Base-by-base conservation (phyloP, 2,888 invertebrate genomes). In the Eilema griseolum region DNA sequence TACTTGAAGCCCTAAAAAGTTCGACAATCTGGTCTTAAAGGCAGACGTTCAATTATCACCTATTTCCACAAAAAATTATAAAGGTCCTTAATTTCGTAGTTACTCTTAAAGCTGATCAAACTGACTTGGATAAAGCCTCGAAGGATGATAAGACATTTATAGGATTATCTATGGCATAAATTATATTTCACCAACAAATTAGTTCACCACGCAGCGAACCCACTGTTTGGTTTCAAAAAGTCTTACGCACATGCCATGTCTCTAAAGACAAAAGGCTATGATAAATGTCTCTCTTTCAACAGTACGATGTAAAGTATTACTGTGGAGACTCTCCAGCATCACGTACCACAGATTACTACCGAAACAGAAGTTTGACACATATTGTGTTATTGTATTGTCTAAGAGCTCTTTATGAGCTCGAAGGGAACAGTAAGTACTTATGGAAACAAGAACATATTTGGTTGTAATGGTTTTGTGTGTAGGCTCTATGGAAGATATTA, bases 311-410 rank as follows among this genome's bases (percentile, higher is more conserved):
- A 68, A 70, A 67, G 73, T 67, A 52, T 52, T 52, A 74, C 70
- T 67, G 72, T 52, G 28, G 61, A 67, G 65, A 64, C 69, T 37
- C 67, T 76, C 68, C 61, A 72, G 61, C 59, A 66, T 69, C 69
- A 68, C 70, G 67, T 72, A 70, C 66, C n/a, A 70, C 71, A 82
- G 71, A 72, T 82, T 83, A 91, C 92, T 92, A 92, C 92, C 87
- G 92, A 89, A 86, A 86, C 92, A 89, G 91, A 86, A 92, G 92
- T 90, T 89, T 88, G 86, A 85, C 86, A 86, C 74, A 71, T 83
- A 86, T 90, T 91, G 89, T 92, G 76, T 81, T 59, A 28, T 52
- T 67, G 78, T 76, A 81, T 84, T 87, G 85, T 86, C 73, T 80
- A 78, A 77, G 77, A 79, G 80, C 70, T 61, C 73, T 74, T 70